These are phyloP conservation scores for Mionectes olivaceus DNA, from an alignment of 2,797 vertebrate genomes.

Conservation along the genomic window DNA sequence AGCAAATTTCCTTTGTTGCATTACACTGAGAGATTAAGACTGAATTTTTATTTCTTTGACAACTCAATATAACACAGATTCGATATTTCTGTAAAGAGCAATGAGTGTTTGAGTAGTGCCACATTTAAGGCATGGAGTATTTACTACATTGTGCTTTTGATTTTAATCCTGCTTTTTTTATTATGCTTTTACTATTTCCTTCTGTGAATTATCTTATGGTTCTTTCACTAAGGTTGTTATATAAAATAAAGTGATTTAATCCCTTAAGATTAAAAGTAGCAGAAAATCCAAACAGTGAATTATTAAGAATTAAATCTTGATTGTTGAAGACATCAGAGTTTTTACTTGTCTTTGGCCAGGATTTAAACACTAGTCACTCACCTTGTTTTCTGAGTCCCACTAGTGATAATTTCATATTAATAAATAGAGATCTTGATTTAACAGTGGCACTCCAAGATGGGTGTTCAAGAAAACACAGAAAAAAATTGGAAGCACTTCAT, in stretches of 20 bases:
- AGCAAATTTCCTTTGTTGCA: background rate
- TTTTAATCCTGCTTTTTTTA: background rate
- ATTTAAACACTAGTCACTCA: background rate
- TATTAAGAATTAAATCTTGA: background rate
- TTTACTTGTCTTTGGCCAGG: background rate
- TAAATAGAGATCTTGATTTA: background rate
- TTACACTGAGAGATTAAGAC: background rate
- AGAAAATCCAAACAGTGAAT: background rate
- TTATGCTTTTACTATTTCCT: background rate
- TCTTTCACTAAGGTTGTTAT: background rate
- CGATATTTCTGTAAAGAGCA: background rate
- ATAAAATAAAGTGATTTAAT: background rate
- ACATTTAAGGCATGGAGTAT: background rate
- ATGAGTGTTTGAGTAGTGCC: background rate
- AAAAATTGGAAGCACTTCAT: background rate
- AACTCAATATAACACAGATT: background rate
- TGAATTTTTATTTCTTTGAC: background rate
- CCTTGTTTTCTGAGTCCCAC: background rate
- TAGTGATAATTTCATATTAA: background rate
- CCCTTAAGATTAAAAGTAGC: background rate
- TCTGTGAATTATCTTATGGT: background rate
- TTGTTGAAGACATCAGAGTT: rapidly evolving
- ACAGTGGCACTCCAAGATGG: background rate
- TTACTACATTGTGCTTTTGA: background rate
- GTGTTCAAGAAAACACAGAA: background rate